These are phyloP conservation scores for Brachyhypopomus gauderio DNA, from an alignment of 2,113 vertebrate genomes.

Conservation along the genomic window DNA sequence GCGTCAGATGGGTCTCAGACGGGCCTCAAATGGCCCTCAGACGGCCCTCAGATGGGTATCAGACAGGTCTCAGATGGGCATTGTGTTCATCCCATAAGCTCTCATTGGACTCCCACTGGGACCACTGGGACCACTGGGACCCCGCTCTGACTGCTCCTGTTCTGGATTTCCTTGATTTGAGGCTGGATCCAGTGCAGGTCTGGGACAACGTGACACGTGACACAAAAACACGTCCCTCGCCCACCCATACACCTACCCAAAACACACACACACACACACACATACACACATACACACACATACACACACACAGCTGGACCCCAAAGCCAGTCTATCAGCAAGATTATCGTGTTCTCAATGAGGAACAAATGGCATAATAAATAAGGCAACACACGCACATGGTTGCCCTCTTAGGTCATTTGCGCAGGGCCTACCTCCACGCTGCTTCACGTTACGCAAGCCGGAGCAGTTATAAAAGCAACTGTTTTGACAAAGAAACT, in stretches of 20 bases:
- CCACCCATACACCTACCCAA: neutral
- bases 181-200: neutral
- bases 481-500: slow-evolving; percentile 14
- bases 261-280: neutral
- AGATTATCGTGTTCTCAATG: slow-evolving; percentile 16
- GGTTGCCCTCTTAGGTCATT: slow-evolving; percentile 15
- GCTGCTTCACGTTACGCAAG: slow-evolving; percentile 14
- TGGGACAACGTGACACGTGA: neutral
- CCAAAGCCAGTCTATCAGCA: neutral
- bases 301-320: neutral
- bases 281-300: neutral
- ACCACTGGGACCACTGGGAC: neutral
- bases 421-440: slow-evolving; percentile 4
- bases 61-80: neutral
- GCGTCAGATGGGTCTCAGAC: neutral
- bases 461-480: neutral
- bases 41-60: neutral
- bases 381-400: slow-evolving; percentile 4
- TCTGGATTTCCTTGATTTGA: neutral
- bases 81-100: neutral
- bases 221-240: slow-evolving; percentile 15
- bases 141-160: too few relatives aligned
- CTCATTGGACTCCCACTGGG: neutral
- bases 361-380: slow-evolving; percentile 38
- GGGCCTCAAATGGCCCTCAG: neutral